These are phyloP conservation scores for Drosophila willistoni DNA, from an alignment of 1,140 invertebrate genomes.

Conservation along the genomic window DNA sequence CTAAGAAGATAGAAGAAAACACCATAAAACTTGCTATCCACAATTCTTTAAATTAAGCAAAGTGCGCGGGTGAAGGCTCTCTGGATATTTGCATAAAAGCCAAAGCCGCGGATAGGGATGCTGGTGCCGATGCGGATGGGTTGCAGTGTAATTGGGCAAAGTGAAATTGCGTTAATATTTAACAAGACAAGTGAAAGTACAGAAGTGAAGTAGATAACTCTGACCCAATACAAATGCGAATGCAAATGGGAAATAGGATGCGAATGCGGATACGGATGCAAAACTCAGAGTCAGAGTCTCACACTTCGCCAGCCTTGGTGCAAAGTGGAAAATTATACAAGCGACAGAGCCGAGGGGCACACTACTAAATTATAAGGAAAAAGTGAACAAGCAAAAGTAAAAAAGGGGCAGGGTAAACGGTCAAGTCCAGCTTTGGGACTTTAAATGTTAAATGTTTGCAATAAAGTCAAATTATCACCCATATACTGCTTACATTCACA, in stretches of 20 bases:
- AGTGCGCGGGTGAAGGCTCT: constrained; percentile 31
- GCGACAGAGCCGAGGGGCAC: not conserved
- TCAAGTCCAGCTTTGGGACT: not conserved
- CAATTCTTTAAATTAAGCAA: constrained; percentile 59
- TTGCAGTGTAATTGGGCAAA: constrained; percentile 77
- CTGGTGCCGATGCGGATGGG: constrained; percentile 41
- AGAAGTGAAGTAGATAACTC: constrained; percentile 60
- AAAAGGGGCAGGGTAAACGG: not conserved
- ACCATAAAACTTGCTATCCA: constrained; percentile 41
- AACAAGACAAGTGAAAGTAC: constrained; percentile 66
- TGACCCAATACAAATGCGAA: constrained; percentile 22
- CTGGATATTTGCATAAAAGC: constrained; percentile 65
- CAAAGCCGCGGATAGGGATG: constrained; percentile 26
- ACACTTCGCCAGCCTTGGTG: constrained; percentile 26
- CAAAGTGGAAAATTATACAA: constrained; percentile 57
- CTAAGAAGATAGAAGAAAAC: not conserved
- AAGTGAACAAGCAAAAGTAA: not conserved
- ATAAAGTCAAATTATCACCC: constrained; percentile 30
- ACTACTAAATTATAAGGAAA: constrained; percentile 11
- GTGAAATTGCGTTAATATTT: constrained; percentile 81
- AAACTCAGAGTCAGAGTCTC: not conserved
- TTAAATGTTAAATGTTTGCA: constrained; percentile 39
- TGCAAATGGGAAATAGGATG: constrained; percentile 21
- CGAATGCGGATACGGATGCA: not conserved
- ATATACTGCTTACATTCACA: not conserved